Conservation (phyloP, 2,888 invertebrate species). For the Aphrophora alni region DNA sequence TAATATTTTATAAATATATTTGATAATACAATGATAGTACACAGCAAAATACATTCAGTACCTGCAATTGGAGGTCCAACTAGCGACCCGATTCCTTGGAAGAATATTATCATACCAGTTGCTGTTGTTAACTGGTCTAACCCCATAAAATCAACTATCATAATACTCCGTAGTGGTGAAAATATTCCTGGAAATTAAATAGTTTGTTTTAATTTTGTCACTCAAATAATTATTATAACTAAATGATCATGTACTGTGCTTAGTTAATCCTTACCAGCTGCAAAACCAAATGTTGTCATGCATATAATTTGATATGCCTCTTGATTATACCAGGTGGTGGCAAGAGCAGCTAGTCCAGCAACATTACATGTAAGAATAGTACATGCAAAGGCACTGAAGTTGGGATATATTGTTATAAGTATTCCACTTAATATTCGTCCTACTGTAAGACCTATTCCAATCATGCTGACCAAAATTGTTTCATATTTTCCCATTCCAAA, state of each 20-base stretch:
- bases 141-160: slow-evolving; percentile 40
- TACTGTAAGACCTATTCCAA: slow-evolving; percentile 21
- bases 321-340: neutral
- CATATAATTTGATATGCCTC: neutral
- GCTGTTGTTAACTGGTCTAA: slow-evolving; percentile 36
- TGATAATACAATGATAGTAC: too few species aligned
- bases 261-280: neutral
- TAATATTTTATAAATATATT: too few species aligned
- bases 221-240: neutral
- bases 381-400: slow-evolving; percentile 2
- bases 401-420: slow-evolving; percentile 14
- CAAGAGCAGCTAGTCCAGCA: neutral
- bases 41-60: too few species aligned
- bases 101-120: slow-evolving; percentile 34
- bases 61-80: slow-evolving; percentile 36
- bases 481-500: neutral
- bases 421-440: slow-evolving; percentile 26
- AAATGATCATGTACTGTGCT: neutral
- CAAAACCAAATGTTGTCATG: slow-evolving; percentile 13
- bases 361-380: neutral
- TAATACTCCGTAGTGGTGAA: slow-evolving; percentile 31
- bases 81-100: slow-evolving; percentile 32
- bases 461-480: neutral
- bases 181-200: slow-evolving; percentile 30
- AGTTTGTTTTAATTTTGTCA: neutral